Evolutionary conservation across 2,113 vertebrate genomes (phyloP), one percentile per base, ranked within the genome.

Genomic region (Dissostichus mawsoni): DNA sequence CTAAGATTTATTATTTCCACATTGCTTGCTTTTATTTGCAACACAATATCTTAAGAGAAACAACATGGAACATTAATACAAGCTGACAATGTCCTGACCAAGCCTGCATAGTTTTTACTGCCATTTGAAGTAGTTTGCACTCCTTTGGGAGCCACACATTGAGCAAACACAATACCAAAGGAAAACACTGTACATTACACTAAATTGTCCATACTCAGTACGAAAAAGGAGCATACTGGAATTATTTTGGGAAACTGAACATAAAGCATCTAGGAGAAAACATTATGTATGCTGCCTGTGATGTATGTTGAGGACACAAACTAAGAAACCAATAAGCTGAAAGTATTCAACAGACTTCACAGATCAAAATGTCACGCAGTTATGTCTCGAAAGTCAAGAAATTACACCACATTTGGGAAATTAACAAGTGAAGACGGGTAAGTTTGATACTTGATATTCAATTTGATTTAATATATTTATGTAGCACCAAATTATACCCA

Each of bases 351-450:
- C 44, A 23, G 41, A 11, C 23, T 20, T 47, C 7, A 29, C 29
- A 41, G 36, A 55, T 59, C 3, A 55, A 76, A 76, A 80, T 72
- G 44, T 67, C 64, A 45, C 58, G 75, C 29, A 64, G 41, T 64
- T 50, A 50, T 29, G n/a, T 58, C 25, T 33, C 16, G 53, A 48
- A 23, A 18, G 17, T 74, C 16, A 58, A 41, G 11, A 47, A 56
- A 18, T 58, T 3, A 18, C 23, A 4, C 9, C 17, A 41, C 55
- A 57, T 73, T 1, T 41, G 2, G 2, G 13, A 29, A 55, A n/a
- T 18, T 71, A 2, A 55, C 8, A 14, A 8, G 5, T 12, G 11
- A 63, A 62, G 55, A 33, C 7, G 20, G n/a, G 51, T 57, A 7
- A 0, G 14, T 36, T 52, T 69, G 47, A 63, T 75, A 45, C 44